These are phyloP conservation scores for Eumerus sabulonum DNA, from an alignment of 2,888 invertebrate species.

Conservation along the genomic window DNA sequence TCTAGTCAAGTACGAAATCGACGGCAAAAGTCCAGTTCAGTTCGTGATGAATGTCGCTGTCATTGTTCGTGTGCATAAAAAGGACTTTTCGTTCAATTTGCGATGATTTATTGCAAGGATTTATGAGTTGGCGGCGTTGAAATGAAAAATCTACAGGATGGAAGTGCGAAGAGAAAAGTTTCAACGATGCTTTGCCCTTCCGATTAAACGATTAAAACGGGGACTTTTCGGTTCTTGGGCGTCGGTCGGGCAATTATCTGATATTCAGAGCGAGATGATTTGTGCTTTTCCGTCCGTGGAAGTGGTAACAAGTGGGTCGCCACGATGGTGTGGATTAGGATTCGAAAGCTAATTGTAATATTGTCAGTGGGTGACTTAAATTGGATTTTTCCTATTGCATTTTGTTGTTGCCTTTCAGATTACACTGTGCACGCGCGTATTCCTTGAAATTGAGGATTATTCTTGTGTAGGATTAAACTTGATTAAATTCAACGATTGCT, in stretches of 20 bases:
- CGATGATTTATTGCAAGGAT: conserved; percentile 64
- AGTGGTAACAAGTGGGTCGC: not conserved
- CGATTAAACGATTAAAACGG: conserved; percentile 46
- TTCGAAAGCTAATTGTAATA: conserved; percentile 37
- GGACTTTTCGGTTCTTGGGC: conserved; percentile 45
- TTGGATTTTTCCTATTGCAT: conserved; percentile 26
- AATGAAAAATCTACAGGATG: conserved; percentile 49
- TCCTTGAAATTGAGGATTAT: no score
- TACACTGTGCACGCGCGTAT: no score
- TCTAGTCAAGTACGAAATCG: no score
- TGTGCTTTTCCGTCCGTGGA: conserved; percentile 13
- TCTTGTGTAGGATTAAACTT: no score
- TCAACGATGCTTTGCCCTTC: conserved; percentile 33
- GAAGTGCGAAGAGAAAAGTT: conserved; percentile 30
- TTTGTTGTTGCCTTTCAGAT: no score
- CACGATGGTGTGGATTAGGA: conserved; percentile 13
- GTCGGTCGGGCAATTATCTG: conserved; percentile 48
- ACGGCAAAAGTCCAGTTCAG: conserved; percentile 29
- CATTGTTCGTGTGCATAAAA: conserved; percentile 17
- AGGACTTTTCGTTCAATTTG: conserved; percentile 53
- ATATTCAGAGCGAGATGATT: conserved; percentile 51
- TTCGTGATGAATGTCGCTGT: conserved; percentile 37
- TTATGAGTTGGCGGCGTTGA: conserved; percentile 64
- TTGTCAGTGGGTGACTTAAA: conserved; percentile 58
- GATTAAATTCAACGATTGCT: no score